Base-by-base conservation (phyloP, 1,140 invertebrate genomes). In the Anastatus disparis region DNA sequence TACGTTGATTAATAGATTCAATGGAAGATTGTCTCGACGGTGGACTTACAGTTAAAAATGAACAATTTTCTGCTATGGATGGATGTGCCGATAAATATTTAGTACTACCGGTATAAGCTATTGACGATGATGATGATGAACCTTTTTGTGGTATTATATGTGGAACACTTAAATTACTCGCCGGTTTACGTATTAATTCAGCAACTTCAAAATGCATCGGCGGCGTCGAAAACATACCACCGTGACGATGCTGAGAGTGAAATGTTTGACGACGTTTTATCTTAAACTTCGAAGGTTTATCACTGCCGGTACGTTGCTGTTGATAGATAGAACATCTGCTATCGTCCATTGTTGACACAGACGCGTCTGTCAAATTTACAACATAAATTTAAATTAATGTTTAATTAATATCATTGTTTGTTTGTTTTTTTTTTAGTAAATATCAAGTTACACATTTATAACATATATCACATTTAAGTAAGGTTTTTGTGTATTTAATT, bases 231-330 rank as follows among this genome's bases (percentile, higher is more conserved):
- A 79, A 71, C n/a, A 81, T 75, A 12, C 77, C 75, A 17, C 73
- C 76, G 40, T 78, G 76, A 6, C 78, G 80, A 10, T 85, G 82
- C 26, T 82, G 81, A 6, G 84, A 81, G 38, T 86, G 84, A 70
- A 86, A 85, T 44, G 83, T 86, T 73, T 86, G 83, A 35, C 84
- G 78, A 62, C 84, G 79, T 73, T 83, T 86, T 6, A 81, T 75
- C 44, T 83, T 84, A 64, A 82, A 82, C 65, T 81, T 84, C 62
- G 81, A 82, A 61, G 78, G 75, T 74, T 82, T 76, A 3, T 29
- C 73, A 13, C 75, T 44, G 44, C 76, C 2, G 7, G 3, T 40
- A 9, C n/a, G 17, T 2, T 26, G 56, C 15, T 65, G 58, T 66
- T 82, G 77, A 55, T 74, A 78, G 48, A 77, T 79, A 22, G 74